Conservation (phyloP, 2,888 invertebrate genomes). For the Diaprepes abbreviatus region DNA sequence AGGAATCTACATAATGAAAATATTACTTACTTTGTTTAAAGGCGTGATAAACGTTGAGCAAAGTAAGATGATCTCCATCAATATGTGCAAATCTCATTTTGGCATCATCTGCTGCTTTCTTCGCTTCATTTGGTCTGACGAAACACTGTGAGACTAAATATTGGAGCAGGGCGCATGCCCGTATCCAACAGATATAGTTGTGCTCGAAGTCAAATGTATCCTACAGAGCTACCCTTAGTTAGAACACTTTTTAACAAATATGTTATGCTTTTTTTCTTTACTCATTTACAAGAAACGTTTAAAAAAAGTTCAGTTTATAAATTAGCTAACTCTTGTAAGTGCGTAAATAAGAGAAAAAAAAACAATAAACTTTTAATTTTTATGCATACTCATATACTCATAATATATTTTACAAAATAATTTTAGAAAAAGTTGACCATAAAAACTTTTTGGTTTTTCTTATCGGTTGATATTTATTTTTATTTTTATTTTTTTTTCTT, state of each 20-base stretch:
- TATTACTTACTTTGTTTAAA: slow-evolving; percentile 97
- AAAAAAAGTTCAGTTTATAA: slow-evolving; percentile 18
- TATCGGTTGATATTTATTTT: no score
- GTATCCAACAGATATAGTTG: slow-evolving; percentile 72
- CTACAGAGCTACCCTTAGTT: slow-evolving; percentile 67
- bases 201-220: slow-evolving; percentile 65
- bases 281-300: slow-evolving; percentile 11
- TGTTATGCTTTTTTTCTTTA: slow-evolving; percentile 1
- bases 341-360: background rate
- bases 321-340: slow-evolving; percentile 4
- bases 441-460: no score
- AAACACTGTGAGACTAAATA: slow-evolving; percentile 98
- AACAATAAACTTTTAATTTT: no score
- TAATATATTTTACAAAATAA: no score
- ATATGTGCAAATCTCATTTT: slow-evolving; percentile 99
- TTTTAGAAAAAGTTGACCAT: no score
- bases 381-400: no score
- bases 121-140: slow-evolving; percentile 97
- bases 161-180: slow-evolving; percentile 69
- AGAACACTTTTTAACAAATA: slow-evolving; percentile 38
- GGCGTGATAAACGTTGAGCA: slow-evolving; percentile 98
- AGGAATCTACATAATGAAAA: no score
- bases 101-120: slow-evolving; percentile 98
- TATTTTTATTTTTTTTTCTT: no score
- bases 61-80: slow-evolving; percentile 98